Conservation (phyloP, 2,113 vertebrate species). For the Argyrosomus japonicus region DNA sequence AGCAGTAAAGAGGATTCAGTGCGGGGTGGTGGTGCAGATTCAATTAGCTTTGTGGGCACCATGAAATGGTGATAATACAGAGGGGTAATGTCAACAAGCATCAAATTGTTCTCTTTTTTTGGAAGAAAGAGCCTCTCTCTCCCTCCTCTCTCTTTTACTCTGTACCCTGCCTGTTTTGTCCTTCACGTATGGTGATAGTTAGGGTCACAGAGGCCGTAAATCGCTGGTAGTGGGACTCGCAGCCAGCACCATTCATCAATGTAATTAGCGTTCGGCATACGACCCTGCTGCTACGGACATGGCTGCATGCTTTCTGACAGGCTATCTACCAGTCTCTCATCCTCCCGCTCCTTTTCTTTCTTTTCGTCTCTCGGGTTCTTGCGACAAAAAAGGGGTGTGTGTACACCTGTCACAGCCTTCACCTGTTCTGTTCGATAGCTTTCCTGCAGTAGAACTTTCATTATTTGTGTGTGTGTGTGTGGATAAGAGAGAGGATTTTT, state of each 20-base stretch:
- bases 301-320: constrained; percentile 77
- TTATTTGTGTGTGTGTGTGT: constrained; percentile 21
- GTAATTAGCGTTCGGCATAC: constrained; percentile 83
- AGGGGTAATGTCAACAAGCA: constrained; percentile 71
- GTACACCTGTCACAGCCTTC: constrained; percentile 44
- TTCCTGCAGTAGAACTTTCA: constrained; percentile 26
- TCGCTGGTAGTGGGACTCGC: constrained; percentile 60
- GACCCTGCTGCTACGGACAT: constrained; percentile 77
- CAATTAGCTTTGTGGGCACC: constrained; percentile 67
- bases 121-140: background rate
- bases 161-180: constrained; percentile 61
- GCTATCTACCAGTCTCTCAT: constrained; percentile 60
- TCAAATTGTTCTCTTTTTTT: constrained; percentile 35
- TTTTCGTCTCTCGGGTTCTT: constrained; percentile 13
- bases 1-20: constrained; percentile 66
- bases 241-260: constrained; percentile 82
- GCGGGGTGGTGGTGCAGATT: constrained; percentile 61
- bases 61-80: constrained; percentile 66
- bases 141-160: constrained; percentile 16
- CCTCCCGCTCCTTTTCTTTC: constrained; percentile 17
- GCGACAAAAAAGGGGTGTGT: constrained; percentile 26
- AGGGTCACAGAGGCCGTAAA: constrained; percentile 79
- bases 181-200: constrained; percentile 69
- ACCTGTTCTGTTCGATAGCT: constrained; percentile 42
- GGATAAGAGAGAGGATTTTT: constrained; percentile 3